Base-by-base conservation (phyloP, 2,797 vertebrate genomes). In the Heterohyrax brucei region DNA sequence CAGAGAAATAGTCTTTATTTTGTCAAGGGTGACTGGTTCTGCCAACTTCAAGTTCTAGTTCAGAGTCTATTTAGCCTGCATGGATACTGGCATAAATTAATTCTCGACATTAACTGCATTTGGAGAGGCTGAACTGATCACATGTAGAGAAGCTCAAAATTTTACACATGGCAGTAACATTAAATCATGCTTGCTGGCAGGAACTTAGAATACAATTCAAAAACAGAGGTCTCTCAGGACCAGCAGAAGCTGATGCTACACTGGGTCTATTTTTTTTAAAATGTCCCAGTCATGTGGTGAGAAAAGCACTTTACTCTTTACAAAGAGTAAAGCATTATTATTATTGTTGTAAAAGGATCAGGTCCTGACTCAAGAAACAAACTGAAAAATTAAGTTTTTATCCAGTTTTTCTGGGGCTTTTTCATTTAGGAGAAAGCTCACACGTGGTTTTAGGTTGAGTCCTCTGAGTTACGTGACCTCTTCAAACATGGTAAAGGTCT, bases 1-100 rank as follows among this genome's bases (percentile, higher is more conserved):
- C 66, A 88, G 53, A 77, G 22, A 95, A 82, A 78, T 39, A 50
- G 72, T 8, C 44, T 93, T 93, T 26, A 79, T 95, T 94, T 93
- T 91, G 21, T 33, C 19, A 68, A 68, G 30, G 8, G 30, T 70
- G 9, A 10, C 66, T 87, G 33, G 22, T 33, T 80, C 44, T 77
- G 68, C 30, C 75, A 77, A 64, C 24, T 30, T 90, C 87, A 85
- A 72, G 46, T 50, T 68, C 46, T 75, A 73, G 48, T 21, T 82
- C 30, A 50, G 70, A 44, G 48, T 53, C 85, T 72, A 83, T 48
- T 68, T 92, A 62, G 22, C 92, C 39, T 89, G 26, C 48, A 22
- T 88, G 53, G 16, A 70, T 85, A 77, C 24, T 46, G 68, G 16
- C 28, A 64, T 75, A 87, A 70, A 84, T 7, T 72, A 72, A 80